Evolutionary conservation across 2,888 invertebrate genomes (phyloP), one percentile per base, ranked within the genome.

Genomic region (Trimorus sp.): DNA sequence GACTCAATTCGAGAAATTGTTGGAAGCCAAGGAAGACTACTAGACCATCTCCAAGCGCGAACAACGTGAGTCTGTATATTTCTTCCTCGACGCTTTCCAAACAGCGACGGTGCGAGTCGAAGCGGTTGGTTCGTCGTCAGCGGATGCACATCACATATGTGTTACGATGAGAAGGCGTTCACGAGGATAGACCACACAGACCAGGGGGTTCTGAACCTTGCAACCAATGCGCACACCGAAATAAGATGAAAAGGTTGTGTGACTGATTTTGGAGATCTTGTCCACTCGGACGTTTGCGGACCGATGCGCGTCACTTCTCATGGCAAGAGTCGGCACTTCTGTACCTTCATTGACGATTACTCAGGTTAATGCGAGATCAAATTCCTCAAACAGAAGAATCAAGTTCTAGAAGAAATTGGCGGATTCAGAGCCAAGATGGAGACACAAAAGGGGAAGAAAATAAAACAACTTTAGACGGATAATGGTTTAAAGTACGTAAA

Each of bases 291-390:
- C 14, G 12, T 68, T 14, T 60, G 77, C 36, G 62, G 60, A 5
- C 60, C 60, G n/a, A 60, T 60, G 63, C 53, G 49, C 0, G 71
- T 77, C 12, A 9, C 36, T 0, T 81, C 77, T 12, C 58, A 14
- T 26, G 65, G 71, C 1, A 63, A 51, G 11, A 69, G 59, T n/a
- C 40, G 54, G n/a, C 79, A 79, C 58, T 53, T 83, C 14, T 48
- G 58, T 4, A 79, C 68, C 6, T 82, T 82, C 42, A 82, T 79
- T 12, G 82, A 83, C 40, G 79, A 82, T 48, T 62, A 15, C 42
- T 79, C 79, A 16, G 65, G 86, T 38, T 85, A 83, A 83, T 82
- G 84, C 56, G 80, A 83, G 26, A 84, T 85, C 11, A 71, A 82
- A 12, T 83, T 85, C 45, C n/a, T 86, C 16, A 79, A 71, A 11